Percentiles rank a stretch among this genome's conserved stretches.
phyloP scores from a whole-genome alignment of 1,140 invertebrate genomes.

The Drosophila auraria region DNA sequence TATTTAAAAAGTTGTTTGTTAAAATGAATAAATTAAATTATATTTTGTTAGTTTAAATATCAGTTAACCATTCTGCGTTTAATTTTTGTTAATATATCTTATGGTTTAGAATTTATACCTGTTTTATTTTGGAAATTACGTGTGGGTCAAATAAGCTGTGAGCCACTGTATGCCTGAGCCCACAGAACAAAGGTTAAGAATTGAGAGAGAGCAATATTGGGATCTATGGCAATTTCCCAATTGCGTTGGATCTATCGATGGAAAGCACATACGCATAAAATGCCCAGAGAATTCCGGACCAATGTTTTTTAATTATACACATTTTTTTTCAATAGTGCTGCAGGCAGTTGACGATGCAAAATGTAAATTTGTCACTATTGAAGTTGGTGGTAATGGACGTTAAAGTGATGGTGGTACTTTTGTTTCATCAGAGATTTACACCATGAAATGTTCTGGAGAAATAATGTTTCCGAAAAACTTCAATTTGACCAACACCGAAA shows the following conservation, averaged over 20 bases:
- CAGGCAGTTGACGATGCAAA: slow-evolving; percentile 85
- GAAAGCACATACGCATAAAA: slow-evolving; percentile 71
- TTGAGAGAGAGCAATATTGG: slow-evolving; percentile 31
- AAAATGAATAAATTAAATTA: too few relatives aligned
- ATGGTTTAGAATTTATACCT: too few relatives aligned
- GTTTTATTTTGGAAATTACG: too few relatives aligned
- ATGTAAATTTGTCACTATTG: slow-evolving; percentile 85
- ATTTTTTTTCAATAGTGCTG: slow-evolving; percentile 84
- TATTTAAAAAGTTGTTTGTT: too few relatives aligned
- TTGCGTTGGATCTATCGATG: slow-evolving; percentile 76
- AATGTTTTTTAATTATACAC: slow-evolving; percentile 85
- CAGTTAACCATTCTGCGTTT: too few relatives aligned
- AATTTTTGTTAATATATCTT: too few relatives aligned
- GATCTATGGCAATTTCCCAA: slow-evolving; percentile 25
- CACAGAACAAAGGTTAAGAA: slow-evolving; percentile 32
- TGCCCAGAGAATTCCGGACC: slow-evolving; percentile 73
- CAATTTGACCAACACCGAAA: slow-evolving; percentile 84
- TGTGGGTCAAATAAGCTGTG: too few relatives aligned
- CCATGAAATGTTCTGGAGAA: slow-evolving; percentile 66
- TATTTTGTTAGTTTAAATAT: too few relatives aligned
- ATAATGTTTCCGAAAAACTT: slow-evolving; percentile 31
- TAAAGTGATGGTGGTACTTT: slow-evolving; percentile 85
- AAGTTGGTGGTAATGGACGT: slow-evolving; percentile 84
- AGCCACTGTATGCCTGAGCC: slow-evolving; percentile 11
- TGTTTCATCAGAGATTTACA: slow-evolving; percentile 83